phyloP scores from a whole-genome alignment of 2,888 invertebrate genomes.

The Shargacucullia verbasci region DNA sequence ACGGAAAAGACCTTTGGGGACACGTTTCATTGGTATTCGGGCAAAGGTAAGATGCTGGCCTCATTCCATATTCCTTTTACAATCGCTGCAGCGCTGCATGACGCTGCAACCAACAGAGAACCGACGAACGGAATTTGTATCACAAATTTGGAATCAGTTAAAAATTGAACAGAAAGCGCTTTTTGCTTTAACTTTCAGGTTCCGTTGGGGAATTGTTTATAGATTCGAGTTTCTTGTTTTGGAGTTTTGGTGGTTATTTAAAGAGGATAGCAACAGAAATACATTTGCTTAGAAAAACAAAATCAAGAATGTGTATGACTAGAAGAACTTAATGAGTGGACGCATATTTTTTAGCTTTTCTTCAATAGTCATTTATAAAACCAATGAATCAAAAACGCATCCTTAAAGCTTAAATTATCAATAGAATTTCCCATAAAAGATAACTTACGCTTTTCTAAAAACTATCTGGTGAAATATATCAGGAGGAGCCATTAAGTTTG shows the following conservation, averaged over 20 bases:
- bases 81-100: slow-evolving; percentile 40
- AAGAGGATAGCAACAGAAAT: neutral
- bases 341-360: too few relatives aligned
- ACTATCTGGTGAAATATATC: slow-evolving; percentile 53
- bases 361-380: too few relatives aligned
- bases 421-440: too few relatives aligned
- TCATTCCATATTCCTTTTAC: slow-evolving; percentile 63
- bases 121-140: slow-evolving; percentile 45
- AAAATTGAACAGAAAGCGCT: slow-evolving; percentile 48
- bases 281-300: too few relatives aligned
- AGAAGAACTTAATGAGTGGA: too few relatives aligned
- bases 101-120: slow-evolving; percentile 34
- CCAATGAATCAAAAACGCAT: too few relatives aligned
- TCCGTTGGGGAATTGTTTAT: slow-evolving; percentile 18
- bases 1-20: slow-evolving; percentile 23
- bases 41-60: slow-evolving; percentile 46
- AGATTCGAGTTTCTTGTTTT: slow-evolving; percentile 33
- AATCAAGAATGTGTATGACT: too few relatives aligned
- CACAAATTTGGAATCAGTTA: slow-evolving; percentile 40
- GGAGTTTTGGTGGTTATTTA: slow-evolving; percentile 21
- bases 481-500: slow-evolving; percentile 57
- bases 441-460: too few relatives aligned
- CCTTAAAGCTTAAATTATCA: too few relatives aligned
- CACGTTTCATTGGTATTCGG: slow-evolving; percentile 42
- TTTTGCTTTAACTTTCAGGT: slow-evolving; percentile 30